Conservation (phyloP, 2,888 invertebrate genomes). For the Metopia argyrocephala region DNA sequence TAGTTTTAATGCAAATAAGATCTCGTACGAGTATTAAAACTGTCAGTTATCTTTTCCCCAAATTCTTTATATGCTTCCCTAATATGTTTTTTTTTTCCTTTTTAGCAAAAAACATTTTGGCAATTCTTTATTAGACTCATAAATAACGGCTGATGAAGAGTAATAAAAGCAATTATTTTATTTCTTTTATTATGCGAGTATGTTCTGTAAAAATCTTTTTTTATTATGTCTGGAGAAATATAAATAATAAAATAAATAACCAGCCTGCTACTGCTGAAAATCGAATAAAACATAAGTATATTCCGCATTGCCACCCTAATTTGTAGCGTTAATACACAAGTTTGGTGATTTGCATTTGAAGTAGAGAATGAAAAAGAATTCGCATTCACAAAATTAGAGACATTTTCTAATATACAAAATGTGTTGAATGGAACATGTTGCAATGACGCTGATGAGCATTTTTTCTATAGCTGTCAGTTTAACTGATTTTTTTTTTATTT, state of each 20-base stretch:
- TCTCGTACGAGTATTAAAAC: no score
- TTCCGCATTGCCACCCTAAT: neutral
- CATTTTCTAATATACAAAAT: slow-evolving; percentile 37
- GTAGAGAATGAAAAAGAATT: neutral
- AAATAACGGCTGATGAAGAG: slow-evolving; percentile 38
- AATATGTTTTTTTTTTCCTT: neutral
- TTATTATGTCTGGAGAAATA: no score
- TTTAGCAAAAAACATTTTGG: neutral
- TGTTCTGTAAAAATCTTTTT: no score
- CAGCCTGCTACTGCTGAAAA: no score
- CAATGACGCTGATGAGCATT: slow-evolving; percentile 51
- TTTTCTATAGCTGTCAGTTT: neutral
- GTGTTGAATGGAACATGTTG: slow-evolving; percentile 53
- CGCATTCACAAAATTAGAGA: slow-evolving; percentile 7
- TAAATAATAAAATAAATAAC: no score
- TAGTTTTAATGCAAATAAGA: no score
- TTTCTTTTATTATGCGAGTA: slow-evolving; percentile 61
- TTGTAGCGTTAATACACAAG: neutral
- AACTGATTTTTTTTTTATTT: neutral
- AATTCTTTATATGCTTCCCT: neutral
- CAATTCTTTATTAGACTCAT: slow-evolving; percentile 53
- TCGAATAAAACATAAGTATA: neutral
- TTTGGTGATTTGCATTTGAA: neutral
- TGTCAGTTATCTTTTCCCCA: no score
- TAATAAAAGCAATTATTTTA: slow-evolving; percentile 37